Evolutionary conservation across 2,888 invertebrate species (phyloP).

Genomic region (Marasmarcha lunaedactyla): DNA sequence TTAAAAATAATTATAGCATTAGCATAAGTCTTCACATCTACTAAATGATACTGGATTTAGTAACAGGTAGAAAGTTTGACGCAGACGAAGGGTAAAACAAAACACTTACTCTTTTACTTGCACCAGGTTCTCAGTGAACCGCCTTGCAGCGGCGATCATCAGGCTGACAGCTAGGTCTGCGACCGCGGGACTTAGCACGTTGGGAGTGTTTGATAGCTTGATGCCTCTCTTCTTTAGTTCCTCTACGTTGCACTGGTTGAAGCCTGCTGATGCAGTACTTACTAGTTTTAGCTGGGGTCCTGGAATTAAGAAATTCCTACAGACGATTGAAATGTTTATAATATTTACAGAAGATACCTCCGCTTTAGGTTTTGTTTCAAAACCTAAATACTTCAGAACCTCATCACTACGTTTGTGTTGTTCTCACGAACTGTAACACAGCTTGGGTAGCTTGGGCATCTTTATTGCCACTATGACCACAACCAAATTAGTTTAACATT

Average conservation of each 20-base stretch:
- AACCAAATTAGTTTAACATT: too few species aligned
- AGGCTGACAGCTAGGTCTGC: conserved; percentile 86
- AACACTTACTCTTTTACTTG: conserved; percentile 72
- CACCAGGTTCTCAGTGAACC: conserved; percentile 81
- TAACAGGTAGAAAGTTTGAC: too few species aligned
- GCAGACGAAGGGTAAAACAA: neutral
- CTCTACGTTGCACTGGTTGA: conserved; percentile 84
- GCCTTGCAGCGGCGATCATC: conserved; percentile 79
- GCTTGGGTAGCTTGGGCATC: too few species aligned
- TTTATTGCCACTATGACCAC: too few species aligned
- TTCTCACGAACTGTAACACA: too few species aligned
- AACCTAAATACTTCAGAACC: too few species aligned
- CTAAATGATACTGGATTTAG: too few species aligned
- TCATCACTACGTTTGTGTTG: too few species aligned
- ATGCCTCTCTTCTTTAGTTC: conserved; percentile 82
- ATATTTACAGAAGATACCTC: neutral
- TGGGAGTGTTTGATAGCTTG: conserved; percentile 85
- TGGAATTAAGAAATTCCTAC: too few species aligned
- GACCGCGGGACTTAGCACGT: conserved; percentile 80
- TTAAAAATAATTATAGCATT: too few species aligned
- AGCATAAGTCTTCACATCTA: too few species aligned
- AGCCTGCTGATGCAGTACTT: conserved; percentile 88
- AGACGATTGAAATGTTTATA: neutral
- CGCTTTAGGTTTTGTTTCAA: too few species aligned
- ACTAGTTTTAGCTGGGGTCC: conserved; percentile 82